Evolutionary conservation across 2,113 vertebrate genomes (phyloP), one percentile per base, ranked within the genome.

Genomic region (Albula goreensis): DNA sequence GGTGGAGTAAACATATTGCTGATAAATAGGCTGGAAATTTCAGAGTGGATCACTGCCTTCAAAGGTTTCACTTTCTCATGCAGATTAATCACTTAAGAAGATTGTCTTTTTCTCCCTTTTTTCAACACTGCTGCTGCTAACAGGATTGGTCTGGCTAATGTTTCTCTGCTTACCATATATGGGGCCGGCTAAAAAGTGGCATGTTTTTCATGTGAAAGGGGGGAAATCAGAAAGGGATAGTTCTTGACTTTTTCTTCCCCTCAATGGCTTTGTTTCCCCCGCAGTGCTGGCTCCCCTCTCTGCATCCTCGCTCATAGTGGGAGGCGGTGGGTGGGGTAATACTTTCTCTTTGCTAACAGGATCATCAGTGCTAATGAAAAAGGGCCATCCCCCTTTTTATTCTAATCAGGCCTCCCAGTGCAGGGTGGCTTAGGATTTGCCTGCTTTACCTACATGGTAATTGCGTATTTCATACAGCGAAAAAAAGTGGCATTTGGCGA

Each of bases 71-170:
- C 91, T 94, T 95, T 94, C 92, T 93, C 92, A 95, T 94, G 92
- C 88, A 91, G 93, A 95, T 95, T 93, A 95, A 94, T 93, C 92
- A 91, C 94, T 93, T 94, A 94, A 94, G 94, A 88, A 94, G 93
- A 93, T 93, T 93, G 89, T 22, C 86, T 41, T 50, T 77, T 70
- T 89, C 89, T 57, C 87, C 83, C 50, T 63, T 78, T 85, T 84
- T 85, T 89, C 80, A 85, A 84, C 82, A 49, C 85, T 89, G 90
- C 91, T 90, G 90, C 89, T 88, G 88, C 91, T 95, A 95, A 95
- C 93, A 94, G 93, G 93, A 94, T 95, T 93, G 93, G 89, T 92
- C 89, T 92, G 91, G 92, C 90, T 93, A 93, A 93, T 92, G 93
- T 93, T 92, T 90, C 56, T n/a, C 90, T 25, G 87, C 90, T 93